phyloP scores from a whole-genome alignment of 2,113 vertebrate species.

The Chinchilla lanigera region DNA sequence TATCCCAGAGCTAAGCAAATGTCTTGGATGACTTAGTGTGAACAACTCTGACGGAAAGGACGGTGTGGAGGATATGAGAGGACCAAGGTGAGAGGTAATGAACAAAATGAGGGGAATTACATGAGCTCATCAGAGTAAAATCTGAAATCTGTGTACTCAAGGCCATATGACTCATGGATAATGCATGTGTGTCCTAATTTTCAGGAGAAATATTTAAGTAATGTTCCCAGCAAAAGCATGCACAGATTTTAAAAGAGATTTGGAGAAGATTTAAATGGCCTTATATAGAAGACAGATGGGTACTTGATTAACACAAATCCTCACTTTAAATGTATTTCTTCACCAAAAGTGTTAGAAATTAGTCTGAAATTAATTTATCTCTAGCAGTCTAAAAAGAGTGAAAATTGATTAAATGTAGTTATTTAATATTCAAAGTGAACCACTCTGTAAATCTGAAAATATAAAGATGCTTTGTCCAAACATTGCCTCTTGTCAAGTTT shows the following conservation, averaged over 20 bases:
- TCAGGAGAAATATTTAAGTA: slow-evolving; percentile 23
- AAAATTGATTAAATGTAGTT: background rate
- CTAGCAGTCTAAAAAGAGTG: background rate
- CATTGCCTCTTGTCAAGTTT: background rate
- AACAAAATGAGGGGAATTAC: background rate
- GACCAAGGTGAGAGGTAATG: background rate
- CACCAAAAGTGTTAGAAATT: slow-evolving; percentile 65
- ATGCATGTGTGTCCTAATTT: background rate
- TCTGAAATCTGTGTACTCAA: background rate
- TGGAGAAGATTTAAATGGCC: background rate
- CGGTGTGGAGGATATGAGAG: background rate
- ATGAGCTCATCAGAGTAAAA: background rate
- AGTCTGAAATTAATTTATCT: slow-evolving; percentile 54
- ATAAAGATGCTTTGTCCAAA: background rate
- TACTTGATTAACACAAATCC: slow-evolving; percentile 27
- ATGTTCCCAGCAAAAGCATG: slow-evolving; percentile 47
- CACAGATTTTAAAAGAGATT: slow-evolving; percentile 43
- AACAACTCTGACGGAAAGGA: background rate
- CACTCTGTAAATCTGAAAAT: slow-evolving; percentile 40
- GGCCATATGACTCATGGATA: background rate
- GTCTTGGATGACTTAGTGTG: background rate
- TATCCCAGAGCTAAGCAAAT: background rate
- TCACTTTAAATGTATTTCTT: slow-evolving; percentile 55
- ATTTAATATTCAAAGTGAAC: slow-evolving; percentile 1
- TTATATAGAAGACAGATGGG: slow-evolving; percentile 45